Percentiles rank a stretch among this genome's conserved stretches.
These are phyloP conservation scores for Castor canadensis DNA, from an alignment of 2,113 vertebrate genomes.

Conservation along the genomic window DNA sequence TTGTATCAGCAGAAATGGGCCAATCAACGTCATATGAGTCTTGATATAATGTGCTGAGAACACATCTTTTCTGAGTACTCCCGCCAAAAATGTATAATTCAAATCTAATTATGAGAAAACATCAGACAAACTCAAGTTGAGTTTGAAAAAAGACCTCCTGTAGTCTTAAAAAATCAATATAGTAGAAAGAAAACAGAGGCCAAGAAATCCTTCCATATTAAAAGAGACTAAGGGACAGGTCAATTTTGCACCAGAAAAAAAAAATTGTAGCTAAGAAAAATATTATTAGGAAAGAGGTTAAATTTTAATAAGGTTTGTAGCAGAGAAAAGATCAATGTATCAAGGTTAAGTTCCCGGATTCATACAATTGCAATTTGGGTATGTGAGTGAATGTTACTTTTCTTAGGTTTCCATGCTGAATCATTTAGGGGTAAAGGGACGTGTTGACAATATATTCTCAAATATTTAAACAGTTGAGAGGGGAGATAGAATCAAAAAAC, in stretches of 20 bases:
- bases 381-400: not conserved
- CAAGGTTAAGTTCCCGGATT: not conserved
- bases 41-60: accelerated
- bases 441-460: not conserved
- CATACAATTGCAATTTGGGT: not conserved
- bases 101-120: not conserved
- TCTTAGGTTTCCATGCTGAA: not conserved
- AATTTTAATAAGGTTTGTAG: not conserved
- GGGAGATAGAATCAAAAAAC: not conserved
- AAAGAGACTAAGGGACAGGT: not conserved
- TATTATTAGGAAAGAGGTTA: not conserved
- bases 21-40: not conserved
- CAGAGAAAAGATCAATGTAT: not conserved
- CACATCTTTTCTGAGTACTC: not conserved
- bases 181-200: not conserved
- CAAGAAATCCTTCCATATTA: not conserved
- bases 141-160: not conserved
- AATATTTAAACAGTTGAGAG: not conserved
- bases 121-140: not conserved
- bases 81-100: accelerated
- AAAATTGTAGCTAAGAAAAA: not conserved
- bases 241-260: not conserved
- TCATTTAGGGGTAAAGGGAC: not conserved
- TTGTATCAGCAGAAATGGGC: not conserved
- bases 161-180: not conserved